These are phyloP conservation scores for Hesperia comma DNA, from an alignment of 2,888 invertebrate genomes.

Conservation along the genomic window DNA sequence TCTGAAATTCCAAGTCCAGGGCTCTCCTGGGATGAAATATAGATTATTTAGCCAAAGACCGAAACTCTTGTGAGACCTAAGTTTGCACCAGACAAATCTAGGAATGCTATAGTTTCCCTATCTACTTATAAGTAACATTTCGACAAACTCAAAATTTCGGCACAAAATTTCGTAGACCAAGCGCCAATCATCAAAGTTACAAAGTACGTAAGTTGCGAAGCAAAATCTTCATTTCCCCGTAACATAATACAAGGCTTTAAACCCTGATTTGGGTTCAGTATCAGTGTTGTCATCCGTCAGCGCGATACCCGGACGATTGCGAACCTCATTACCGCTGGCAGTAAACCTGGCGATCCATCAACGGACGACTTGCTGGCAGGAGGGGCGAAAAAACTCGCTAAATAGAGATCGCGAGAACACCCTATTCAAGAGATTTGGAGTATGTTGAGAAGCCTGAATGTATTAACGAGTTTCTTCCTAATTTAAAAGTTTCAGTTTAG, in stretches of 20 bases:
- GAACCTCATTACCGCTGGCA: conserved; percentile 57
- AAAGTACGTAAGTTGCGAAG: background rate
- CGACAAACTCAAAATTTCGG: too few species aligned
- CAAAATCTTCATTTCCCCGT: background rate
- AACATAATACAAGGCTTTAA: background rate
- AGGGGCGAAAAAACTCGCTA: conserved; percentile 21
- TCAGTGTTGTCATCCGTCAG: conserved; percentile 45
- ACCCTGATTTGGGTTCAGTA: background rate
- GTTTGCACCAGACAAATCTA: too few species aligned
- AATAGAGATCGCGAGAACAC: conserved; percentile 8
- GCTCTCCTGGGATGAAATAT: too few species aligned
- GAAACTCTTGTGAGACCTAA: too few species aligned
- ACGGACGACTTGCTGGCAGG: conserved; percentile 48
- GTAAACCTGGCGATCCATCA: conserved; percentile 62
- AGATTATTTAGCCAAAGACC: too few species aligned
- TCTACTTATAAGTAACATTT: too few species aligned
- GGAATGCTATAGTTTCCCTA: too few species aligned
- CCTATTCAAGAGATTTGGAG: conserved; percentile 11
- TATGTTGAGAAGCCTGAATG: background rate
- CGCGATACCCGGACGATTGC: conserved; percentile 51
- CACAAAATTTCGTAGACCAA: too few species aligned
- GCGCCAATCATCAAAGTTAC: too few species aligned
- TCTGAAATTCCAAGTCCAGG: too few species aligned
- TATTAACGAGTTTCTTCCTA: background rate
- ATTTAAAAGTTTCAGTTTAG: too few species aligned